A percentile compares a stretch with the other conserved stretches of the same genome.
phyloP scores from a whole-genome alignment of 2,797 vertebrate genomes.

The Fringilla coelebs region DNA sequence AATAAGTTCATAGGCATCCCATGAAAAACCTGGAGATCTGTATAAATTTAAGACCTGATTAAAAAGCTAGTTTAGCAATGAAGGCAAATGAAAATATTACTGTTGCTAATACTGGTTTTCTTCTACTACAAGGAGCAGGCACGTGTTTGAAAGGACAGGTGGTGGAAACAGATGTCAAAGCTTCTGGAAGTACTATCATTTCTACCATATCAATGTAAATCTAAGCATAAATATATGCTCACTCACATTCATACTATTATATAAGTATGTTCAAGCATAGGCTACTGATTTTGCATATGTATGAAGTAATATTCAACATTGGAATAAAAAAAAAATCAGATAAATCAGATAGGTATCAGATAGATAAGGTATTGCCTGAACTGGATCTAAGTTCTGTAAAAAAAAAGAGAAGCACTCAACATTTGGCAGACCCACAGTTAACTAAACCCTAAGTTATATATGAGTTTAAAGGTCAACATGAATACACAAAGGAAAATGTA shows the following conservation, averaged over 20 bases:
- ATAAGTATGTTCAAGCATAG: neutral
- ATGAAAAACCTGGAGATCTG: neutral
- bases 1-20: neutral
- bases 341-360: too few relatives aligned
- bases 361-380: neutral
- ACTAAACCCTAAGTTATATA: neutral
- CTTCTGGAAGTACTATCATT: neutral
- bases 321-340: neutral
- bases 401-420: neutral
- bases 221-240: neutral
- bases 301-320: neutral
- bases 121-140: neutral
- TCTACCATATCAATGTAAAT: neutral
- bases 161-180: neutral
- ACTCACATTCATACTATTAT: neutral
- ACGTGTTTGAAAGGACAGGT: neutral
- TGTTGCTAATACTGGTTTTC: neutral
- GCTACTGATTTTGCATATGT: neutral
- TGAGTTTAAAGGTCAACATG: neutral
- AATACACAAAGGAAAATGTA: neutral
- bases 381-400: neutral
- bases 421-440: neutral
- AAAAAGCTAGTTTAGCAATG: neutral
- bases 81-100: neutral
- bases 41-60: neutral